Evolutionary conservation across 2,888 invertebrate genomes (phyloP), one percentile per base, ranked within the genome.

Genomic region (Drosophila stalkeri): DNA sequence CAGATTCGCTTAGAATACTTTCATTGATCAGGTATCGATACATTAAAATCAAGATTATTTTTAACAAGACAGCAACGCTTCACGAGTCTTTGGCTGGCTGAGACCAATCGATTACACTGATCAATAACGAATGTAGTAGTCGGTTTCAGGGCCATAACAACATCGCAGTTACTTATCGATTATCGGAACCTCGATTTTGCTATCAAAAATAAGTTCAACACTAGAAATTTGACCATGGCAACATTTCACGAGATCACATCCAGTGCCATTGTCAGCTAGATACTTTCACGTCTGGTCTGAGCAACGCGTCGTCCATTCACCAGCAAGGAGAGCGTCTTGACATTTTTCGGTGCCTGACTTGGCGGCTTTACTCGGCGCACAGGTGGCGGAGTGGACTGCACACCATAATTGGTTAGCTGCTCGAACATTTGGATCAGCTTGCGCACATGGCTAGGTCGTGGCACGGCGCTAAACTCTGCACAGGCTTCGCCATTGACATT

Each of bases 401-500:
- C 31, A 7, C 44, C 46, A 1, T 33, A 31, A 6, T n/a, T 23
- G 16, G 51, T 46, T 9, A 62, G 37, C 37, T 70, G 46, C 16
- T 75, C 74, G 23, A 70, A 75, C 70, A 70, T 64, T 31, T 70
- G 43, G 18, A 74, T 75, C 2, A 75, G 27, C 20, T 61, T 23
- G 0, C 74, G 64, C 20, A 75, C 74, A 20, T 67, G 57, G 52
- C 35, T 62, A 23, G 16, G 2, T 14, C 43, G 52, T 3, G 51
- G 2, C 2, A 37, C 0, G 0, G 2, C 1, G 14, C 8, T 18
- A 41, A 39, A 33, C 18, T 47, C 54, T 1, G 46, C 27, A 46
- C 20, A 14, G n/a, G 5, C 4, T 16, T 23, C 35, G 8, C 27
- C 41, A 18, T 35, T 35, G 3, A 35, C 3, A 1, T 54, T 60